These are phyloP conservation scores for Spialia ferax DNA, from an alignment of 2,888 invertebrate genomes.

Conservation along the genomic window DNA sequence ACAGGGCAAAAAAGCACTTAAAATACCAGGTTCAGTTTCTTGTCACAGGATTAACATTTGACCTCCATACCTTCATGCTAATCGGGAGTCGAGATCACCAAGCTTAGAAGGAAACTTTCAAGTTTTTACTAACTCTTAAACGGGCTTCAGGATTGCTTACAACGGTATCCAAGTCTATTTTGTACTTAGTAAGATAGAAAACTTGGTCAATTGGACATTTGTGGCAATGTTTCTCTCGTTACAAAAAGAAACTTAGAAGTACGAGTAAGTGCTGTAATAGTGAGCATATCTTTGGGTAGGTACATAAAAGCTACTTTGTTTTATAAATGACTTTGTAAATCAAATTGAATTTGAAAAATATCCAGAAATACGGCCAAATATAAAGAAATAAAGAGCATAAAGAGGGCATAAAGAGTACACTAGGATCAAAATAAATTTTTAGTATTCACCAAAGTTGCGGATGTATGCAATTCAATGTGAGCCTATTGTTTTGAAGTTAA, in stretches of 20 bases:
- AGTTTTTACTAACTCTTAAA: conserved; percentile 14
- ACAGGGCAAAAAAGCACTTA: not conserved
- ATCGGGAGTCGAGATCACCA: conserved; percentile 8
- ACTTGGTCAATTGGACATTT: conserved; percentile 18
- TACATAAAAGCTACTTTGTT: not conserved
- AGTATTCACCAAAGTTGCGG: conserved; percentile 3
- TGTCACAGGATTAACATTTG: conserved; percentile 8
- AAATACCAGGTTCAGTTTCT: conserved; percentile 1
- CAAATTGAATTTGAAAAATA: too few species aligned
- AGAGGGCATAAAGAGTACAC: too few species aligned
- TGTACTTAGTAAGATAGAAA: not conserved
- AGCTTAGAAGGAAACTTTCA: conserved; percentile 13
- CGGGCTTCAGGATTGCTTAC: not conserved
- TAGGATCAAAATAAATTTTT: too few species aligned
- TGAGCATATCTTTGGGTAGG: not conserved
- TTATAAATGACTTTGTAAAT: too few species aligned
- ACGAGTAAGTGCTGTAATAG: not conserved
- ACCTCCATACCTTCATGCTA: conserved; percentile 19
- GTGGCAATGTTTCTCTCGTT: conserved; percentile 5
- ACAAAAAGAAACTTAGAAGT: not conserved
- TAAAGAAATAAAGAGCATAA: too few species aligned
- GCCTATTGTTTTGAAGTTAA: conserved; percentile 44
- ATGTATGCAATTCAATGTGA: not conserved
- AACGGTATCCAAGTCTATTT: conserved; percentile 24
- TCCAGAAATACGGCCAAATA: too few species aligned